Evolutionary conservation across 2,113 vertebrate species (phyloP).

Genomic region (Cyrtonyx montezumae): DNA sequence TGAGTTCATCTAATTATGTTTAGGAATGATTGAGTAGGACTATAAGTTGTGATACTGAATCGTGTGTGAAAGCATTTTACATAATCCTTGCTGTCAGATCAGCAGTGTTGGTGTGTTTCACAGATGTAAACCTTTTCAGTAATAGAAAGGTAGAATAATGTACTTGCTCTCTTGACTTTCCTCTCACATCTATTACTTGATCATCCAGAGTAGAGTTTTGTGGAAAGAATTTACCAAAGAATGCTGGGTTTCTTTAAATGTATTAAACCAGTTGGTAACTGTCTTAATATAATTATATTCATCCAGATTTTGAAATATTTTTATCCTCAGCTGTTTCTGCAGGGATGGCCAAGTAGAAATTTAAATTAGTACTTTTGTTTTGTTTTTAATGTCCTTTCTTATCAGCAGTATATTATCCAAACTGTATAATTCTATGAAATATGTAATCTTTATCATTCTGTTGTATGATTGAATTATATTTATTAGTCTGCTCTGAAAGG

Average conservation of each 20-base stretch:
- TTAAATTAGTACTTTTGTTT: neutral
- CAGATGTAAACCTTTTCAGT: neutral
- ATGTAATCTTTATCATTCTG: neutral
- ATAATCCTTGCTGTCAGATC: neutral
- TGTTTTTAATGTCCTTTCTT: neutral
- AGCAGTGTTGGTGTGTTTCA: neutral
- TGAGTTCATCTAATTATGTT: neutral
- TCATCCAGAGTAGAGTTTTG: neutral
- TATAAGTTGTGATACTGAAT: neutral
- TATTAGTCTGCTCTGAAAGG: neutral
- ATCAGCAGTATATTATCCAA: fast-evolving
- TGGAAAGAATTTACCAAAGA: neutral
- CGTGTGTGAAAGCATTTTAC: neutral
- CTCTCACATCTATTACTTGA: neutral
- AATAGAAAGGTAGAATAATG: neutral
- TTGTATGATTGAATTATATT: neutral
- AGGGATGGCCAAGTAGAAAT: neutral
- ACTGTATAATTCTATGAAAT: neutral
- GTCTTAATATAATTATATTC: neutral
- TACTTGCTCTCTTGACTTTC: neutral
- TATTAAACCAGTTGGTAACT: neutral
- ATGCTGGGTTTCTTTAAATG: neutral
- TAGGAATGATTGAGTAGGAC: neutral
- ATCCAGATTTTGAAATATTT: neutral
- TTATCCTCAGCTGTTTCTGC: neutral